Percentiles rank a stretch among this genome's conserved stretches.
Evolutionary conservation across 2,797 vertebrate genomes (phyloP).

Genomic region (Enteromius unitaeniatus): DNA sequence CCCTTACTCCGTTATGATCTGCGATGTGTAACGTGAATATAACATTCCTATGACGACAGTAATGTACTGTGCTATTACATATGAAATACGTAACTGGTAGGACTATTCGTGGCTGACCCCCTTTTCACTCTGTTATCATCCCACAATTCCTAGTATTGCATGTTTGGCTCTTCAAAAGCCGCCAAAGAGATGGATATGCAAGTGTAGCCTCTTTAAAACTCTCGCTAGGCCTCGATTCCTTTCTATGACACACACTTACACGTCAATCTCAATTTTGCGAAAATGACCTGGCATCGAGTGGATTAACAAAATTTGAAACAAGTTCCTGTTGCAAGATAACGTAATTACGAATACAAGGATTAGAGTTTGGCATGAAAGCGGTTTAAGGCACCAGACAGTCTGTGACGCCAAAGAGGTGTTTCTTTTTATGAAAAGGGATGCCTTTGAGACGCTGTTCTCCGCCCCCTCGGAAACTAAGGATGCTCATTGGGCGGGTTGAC

Average conservation of each 20-base stretch:
- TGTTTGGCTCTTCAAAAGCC: slow-evolving; percentile 44
- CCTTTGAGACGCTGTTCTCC: slow-evolving; percentile 48
- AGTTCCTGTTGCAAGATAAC: slow-evolving; percentile 37
- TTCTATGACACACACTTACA: not conserved
- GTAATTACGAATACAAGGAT: slow-evolving; percentile 54
- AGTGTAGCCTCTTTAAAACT: slow-evolving; percentile 72
- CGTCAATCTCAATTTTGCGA: not conserved
- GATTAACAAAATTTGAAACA: slow-evolving; percentile 51
- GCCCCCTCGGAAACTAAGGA: slow-evolving; percentile 14
- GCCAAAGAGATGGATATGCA: slow-evolving; percentile 52
- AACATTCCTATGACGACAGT: slow-evolving; percentile 93
- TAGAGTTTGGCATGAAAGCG: slow-evolving; percentile 66
- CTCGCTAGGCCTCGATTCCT: not conserved
- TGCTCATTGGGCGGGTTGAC: slow-evolving; percentile 13
- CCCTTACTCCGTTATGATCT: slow-evolving; percentile 73
- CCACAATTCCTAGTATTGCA: slow-evolving; percentile 49
- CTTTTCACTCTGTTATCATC: slow-evolving; percentile 40
- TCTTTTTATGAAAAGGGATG: slow-evolving; percentile 51
- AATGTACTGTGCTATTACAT: slow-evolving; percentile 98
- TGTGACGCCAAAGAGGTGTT: slow-evolving; percentile 56
- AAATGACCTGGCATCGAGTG: slow-evolving; percentile 64
- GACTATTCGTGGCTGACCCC: slow-evolving; percentile 72
- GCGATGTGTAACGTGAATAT: slow-evolving; percentile 75
- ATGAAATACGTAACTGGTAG: slow-evolving; percentile 80
- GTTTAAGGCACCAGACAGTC: slow-evolving; percentile 76